Conservation (phyloP, 2,113 vertebrate species). For the Harpagus bidentatus region DNA sequence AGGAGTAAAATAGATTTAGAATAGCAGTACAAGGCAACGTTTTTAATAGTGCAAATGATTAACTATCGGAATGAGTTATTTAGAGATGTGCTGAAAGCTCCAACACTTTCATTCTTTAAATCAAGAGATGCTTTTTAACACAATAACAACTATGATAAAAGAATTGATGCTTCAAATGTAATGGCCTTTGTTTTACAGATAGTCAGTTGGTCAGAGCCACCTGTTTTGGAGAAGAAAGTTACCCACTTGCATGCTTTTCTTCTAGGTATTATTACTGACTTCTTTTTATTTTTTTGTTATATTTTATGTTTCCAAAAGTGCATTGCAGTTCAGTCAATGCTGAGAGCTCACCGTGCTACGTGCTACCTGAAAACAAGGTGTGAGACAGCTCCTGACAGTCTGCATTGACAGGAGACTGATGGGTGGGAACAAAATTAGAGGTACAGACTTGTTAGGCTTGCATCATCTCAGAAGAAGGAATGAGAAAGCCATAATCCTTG, state of each 20-base stretch:
- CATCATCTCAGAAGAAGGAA: not conserved
- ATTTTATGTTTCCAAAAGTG: not conserved
- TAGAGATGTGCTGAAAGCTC: not conserved
- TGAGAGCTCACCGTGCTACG: fast-evolving
- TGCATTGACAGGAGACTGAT: not conserved
- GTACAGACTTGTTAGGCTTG: not conserved
- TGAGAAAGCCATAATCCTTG: not conserved
- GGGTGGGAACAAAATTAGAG: not conserved
- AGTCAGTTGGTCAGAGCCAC: not conserved
- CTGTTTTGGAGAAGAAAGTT: not conserved
- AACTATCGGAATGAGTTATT: not conserved
- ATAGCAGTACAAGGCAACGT: not conserved
- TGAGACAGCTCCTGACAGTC: not conserved
- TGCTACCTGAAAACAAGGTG: not conserved
- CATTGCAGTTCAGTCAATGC: fast-evolving
- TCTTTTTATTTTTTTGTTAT: not conserved
- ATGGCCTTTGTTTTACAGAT: not conserved
- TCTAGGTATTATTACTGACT: not conserved
- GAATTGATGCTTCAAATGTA: not conserved
- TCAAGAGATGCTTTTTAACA: not conserved
- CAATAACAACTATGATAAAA: not conserved
- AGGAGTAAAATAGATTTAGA: not conserved
- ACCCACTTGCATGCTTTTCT: not conserved
- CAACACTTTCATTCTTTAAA: not conserved
- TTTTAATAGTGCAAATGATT: not conserved